These are phyloP conservation scores for Pseudomyrmex dendroicus DNA, from an alignment of 1,140 invertebrate genomes.

Conservation along the genomic window DNA sequence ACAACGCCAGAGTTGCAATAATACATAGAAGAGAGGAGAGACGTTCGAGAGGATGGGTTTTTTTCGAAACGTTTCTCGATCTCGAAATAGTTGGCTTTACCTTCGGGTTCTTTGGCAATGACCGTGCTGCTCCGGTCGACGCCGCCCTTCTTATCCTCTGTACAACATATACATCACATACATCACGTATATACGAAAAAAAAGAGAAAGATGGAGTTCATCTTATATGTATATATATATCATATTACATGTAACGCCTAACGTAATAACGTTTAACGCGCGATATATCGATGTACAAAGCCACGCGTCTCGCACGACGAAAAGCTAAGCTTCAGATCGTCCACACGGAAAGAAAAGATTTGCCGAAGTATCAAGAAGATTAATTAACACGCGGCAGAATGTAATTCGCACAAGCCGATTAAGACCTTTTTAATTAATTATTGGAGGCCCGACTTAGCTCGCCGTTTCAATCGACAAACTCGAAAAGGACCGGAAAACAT, in stretches of 20 bases:
- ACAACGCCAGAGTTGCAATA: too few species aligned
- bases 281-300: constrained; percentile 52
- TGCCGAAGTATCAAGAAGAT: too few species aligned
- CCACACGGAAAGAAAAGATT: too few species aligned
- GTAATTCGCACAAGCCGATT: too few species aligned
- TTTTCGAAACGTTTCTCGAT: constrained; percentile 60
- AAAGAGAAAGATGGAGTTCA: constrained; percentile 16
- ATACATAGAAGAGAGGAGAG: constrained; percentile 57
- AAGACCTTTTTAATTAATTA: too few species aligned
- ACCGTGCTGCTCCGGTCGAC: constrained; percentile 97
- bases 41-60: constrained; percentile 71
- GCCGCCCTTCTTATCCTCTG: constrained; percentile 95
- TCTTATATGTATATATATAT: constrained; percentile 59
- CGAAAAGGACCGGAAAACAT: too few species aligned
- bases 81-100: constrained; percentile 86
- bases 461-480: too few species aligned
- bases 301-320: constrained; percentile 8
- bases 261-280: constrained; percentile 1
- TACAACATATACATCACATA: constrained; percentile 84
- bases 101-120: constrained; percentile 97
- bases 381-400: too few species aligned
- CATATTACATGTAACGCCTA: constrained; percentile 49
- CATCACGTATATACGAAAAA: constrained; percentile 81
- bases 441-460: too few species aligned
- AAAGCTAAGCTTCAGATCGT: constrained; percentile 34